Conservation (phyloP, 1,140 invertebrate species). For the Caenorhabditis remanei region DNA sequence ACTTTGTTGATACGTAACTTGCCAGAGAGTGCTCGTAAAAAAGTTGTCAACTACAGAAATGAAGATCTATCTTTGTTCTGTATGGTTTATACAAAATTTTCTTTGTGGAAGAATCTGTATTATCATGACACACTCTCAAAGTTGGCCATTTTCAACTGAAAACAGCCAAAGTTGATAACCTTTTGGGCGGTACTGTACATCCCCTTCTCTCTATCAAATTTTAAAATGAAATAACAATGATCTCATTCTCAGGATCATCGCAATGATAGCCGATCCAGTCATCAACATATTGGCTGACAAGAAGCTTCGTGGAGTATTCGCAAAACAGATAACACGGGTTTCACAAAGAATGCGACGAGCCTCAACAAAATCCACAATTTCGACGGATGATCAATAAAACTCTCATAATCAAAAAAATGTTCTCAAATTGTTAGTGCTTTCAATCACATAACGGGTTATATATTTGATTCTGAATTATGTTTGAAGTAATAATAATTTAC, state of each 20-base stretch:
- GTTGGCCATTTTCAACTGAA: too few species aligned
- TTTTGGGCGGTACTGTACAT: too few species aligned
- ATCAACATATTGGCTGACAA: constrained; percentile 60
- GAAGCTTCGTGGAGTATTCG: constrained; percentile 43
- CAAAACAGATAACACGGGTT: constrained; percentile 9
- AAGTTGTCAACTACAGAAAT: too few species aligned
- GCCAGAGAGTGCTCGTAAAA: too few species aligned
- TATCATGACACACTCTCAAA: too few species aligned
- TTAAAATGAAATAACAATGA: not conserved
- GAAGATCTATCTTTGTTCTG: too few species aligned
- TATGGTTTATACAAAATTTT: too few species aligned
- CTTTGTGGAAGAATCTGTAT: too few species aligned
- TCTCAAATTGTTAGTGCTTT: not conserved
- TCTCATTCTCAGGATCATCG: constrained; percentile 55
- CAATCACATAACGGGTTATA: not conserved
- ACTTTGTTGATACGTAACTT: too few species aligned
- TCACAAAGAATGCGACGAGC: constrained; percentile 29
- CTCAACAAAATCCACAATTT: constrained; percentile 26
- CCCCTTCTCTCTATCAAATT: not conserved
- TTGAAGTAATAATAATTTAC: not conserved
- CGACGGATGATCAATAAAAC: constrained; percentile 28
- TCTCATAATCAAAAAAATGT: not conserved
- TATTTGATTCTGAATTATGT: not conserved
- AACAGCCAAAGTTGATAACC: too few species aligned
- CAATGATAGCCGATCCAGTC: constrained; percentile 63